These are phyloP conservation scores for Enhydra lutris DNA, from an alignment of 2,113 vertebrate genomes.

Conservation along the genomic window DNA sequence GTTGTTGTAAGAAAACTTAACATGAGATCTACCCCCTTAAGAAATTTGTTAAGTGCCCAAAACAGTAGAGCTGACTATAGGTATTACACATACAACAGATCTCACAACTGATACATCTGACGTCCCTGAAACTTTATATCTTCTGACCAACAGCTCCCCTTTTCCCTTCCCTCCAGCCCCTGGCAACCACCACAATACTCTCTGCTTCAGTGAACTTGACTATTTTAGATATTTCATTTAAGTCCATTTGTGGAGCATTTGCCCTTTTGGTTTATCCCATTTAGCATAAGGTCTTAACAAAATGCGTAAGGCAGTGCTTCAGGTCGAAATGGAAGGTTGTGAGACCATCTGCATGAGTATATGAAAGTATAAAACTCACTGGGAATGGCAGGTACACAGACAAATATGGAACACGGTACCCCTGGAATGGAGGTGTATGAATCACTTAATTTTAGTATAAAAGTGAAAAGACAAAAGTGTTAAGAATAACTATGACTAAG, in stretches of 20 bases:
- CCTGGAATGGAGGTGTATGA: not conserved
- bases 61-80: not conserved
- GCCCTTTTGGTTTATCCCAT: not conserved
- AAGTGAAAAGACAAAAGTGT: not conserved
- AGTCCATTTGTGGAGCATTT: too few relatives aligned
- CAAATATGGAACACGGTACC: not conserved
- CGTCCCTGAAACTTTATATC: not conserved
- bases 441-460: not conserved
- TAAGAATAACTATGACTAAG: not conserved
- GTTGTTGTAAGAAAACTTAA: not conserved
- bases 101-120: not conserved
- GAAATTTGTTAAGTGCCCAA: too few relatives aligned
- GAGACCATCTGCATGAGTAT: not conserved
- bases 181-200: not conserved
- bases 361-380: not conserved
- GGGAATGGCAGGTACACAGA: not conserved
- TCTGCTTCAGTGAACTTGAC: not conserved
- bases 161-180: not conserved
- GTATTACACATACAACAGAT: rapidly evolving
- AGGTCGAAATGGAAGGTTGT: not conserved
- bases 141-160: not conserved
- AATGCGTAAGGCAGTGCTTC: not conserved
- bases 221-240: not conserved
- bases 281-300: not conserved
- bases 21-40: not conserved